Conservation (phyloP, 2,888 invertebrate species). For the Ditula angustiorana region DNA sequence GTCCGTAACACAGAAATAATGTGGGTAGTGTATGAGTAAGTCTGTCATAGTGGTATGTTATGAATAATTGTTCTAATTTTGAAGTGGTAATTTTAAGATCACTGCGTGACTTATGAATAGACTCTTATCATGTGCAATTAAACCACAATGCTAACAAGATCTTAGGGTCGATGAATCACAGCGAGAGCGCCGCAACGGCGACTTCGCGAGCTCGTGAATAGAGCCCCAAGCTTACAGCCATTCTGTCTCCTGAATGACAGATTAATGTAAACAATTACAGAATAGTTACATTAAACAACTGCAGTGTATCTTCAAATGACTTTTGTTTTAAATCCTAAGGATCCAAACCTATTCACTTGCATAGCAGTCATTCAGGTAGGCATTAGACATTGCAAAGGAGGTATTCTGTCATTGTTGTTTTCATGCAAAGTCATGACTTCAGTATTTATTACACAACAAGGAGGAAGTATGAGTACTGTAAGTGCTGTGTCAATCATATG, state of each 20-base stretch:
- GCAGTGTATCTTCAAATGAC: not conserved
- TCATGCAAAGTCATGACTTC: not conserved
- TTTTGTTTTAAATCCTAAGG: not conserved
- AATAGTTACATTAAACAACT: not conserved
- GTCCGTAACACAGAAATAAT: not conserved
- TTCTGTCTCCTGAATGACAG: not conserved
- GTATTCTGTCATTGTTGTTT: not conserved
- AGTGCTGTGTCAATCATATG: constrained; percentile 2
- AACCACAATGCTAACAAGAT: not conserved
- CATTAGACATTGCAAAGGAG: not conserved
- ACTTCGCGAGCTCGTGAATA: not conserved
- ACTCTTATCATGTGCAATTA: constrained; percentile 1
- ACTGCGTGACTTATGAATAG: not conserved
- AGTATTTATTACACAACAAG: not conserved
- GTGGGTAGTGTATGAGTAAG: not conserved
- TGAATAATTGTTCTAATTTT: not conserved
- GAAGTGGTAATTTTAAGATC: not conserved
- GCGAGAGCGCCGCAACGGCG: not conserved
- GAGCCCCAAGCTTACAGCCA: not conserved
- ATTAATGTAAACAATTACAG: not conserved
- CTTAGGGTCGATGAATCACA: constrained; percentile 10
- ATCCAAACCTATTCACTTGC: not conserved
- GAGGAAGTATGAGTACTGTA: constrained; percentile 7
- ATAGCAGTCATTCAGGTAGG: not conserved
- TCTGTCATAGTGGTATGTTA: not conserved